These are phyloP conservation scores for Anableps anableps DNA, from an alignment of 2,797 vertebrate genomes.

Conservation along the genomic window DNA sequence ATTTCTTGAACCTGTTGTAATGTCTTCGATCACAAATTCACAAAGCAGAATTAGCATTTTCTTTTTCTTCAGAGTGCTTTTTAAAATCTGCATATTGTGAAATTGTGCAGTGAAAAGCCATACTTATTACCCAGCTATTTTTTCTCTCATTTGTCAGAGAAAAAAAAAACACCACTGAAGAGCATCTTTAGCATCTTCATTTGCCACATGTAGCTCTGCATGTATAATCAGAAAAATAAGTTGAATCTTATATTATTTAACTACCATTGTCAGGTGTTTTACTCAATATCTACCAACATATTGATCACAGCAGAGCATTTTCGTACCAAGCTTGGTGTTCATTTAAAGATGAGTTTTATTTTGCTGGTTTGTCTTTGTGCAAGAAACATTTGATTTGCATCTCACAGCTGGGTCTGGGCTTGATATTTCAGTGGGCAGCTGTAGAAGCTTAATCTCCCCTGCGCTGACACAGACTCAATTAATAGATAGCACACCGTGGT, in stretches of 20 bases:
- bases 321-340: constrained; percentile 44
- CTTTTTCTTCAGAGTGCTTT: background rate
- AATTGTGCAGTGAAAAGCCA: background rate
- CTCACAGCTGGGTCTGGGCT: constrained; percentile 76
- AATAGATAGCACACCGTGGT: constrained; percentile 83
- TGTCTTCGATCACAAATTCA: background rate
- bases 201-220: background rate
- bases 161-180: background rate
- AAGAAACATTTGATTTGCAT: constrained; percentile 79
- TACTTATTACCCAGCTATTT: background rate
- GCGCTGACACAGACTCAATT: constrained; percentile 83
- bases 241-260: background rate
- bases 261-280: background rate
- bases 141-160: constrained; percentile 1
- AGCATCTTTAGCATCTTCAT: background rate
- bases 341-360: constrained; percentile 46
- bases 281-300: constrained; percentile 41
- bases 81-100: background rate
- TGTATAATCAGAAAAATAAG: constrained; percentile 10
- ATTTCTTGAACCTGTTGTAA: background rate
- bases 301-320: constrained; percentile 35
- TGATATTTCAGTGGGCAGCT: constrained; percentile 82
- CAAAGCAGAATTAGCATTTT: background rate
- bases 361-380: constrained; percentile 57
- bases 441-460: constrained; percentile 82